Evolutionary conservation across 1,140 invertebrate genomes (phyloP).

Genomic region (Venustaconcha ellipsiformis): DNA sequence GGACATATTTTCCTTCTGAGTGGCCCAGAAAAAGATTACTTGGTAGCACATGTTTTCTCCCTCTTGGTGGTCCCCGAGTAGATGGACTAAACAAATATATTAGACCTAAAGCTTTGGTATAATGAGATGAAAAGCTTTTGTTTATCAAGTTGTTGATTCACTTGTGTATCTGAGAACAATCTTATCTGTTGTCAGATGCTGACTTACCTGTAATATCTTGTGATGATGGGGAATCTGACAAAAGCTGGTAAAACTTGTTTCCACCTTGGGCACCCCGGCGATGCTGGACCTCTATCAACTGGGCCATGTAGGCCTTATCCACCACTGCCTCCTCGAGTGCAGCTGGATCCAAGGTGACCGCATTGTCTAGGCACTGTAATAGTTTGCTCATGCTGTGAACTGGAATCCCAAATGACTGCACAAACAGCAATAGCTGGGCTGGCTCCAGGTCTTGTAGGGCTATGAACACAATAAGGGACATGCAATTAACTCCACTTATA

Average conservation of each 20-base stretch:
- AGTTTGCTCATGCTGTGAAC: slow-evolving; percentile 89
- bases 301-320: slow-evolving; percentile 92
- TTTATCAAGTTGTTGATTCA: too few species aligned
- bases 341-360: slow-evolving; percentile 41
- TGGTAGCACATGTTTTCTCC: too few species aligned
- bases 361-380: slow-evolving; percentile 79
- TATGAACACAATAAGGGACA: slow-evolving; percentile 27
- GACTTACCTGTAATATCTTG: slow-evolving; percentile 5
- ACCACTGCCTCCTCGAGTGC: slow-evolving; percentile 74
- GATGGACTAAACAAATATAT: too few species aligned
- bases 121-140: too few species aligned
- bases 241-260: slow-evolving; percentile 75
- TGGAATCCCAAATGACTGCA: slow-evolving; percentile 96
- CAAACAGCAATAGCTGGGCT: slow-evolving; percentile 91
- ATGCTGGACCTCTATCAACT: slow-evolving; percentile 90
- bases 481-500: too few species aligned
- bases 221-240: slow-evolving; percentile 46
- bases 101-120: too few species aligned
- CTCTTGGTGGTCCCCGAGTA: too few species aligned
- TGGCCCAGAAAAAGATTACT: too few species aligned
- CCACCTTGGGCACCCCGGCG: slow-evolving; percentile 85
- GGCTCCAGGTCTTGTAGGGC: slow-evolving; percentile 87
- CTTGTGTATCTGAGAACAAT: too few species aligned
- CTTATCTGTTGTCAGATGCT: too few species aligned
- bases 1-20: too few species aligned